Base-by-base conservation (phyloP, 2,797 vertebrate species). In the Gorsachius magnificus region DNA sequence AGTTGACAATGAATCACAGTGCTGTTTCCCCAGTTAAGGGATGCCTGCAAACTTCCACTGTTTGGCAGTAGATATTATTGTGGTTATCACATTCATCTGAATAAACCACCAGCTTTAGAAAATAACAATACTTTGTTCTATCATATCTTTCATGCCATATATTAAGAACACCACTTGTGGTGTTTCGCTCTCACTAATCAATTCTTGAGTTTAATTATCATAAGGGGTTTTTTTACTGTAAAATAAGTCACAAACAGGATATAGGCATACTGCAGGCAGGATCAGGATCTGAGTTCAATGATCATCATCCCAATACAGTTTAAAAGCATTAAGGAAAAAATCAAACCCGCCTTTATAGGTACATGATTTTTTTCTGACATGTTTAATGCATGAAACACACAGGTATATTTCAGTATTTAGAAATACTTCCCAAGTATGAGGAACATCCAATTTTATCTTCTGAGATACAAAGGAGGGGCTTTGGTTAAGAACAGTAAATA, bases 331-430 rank as follows among this genome's bases (percentile, higher is more conserved):
- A 77, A 72, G 31, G 31, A 80, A 75, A 36, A 9, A 22, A 7
- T 4, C 5, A 25, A 9, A 5, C 6, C 3, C 4, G 4, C 5
- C 10, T n/a, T 66, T 75, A 54, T 2, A 66, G 9, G 10, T 20
- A 24, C 53, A 60, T 3, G 3, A 21, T 60, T 71, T 82, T 82
- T 87, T 79, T 21, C 56, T 70, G 51, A 43, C 26, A 61, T 10
- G 43, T 58, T 63, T 72, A 63, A 31, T 66, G 18, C 56, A 36
- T 43, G 24, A 66, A 92, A 36, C 22, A 56, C 7, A 22, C 0
- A 45, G 14, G 35, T 41, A n/a, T 53, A 61, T 57, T 86, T 86
- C 81, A 50, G 8, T 36, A 57, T 50, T 83, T 53, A 77, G 31
- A 86, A 94, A 77, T 81, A 31, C 35, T 63, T 61, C 36, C 46